Base-by-base conservation (phyloP, 2,888 invertebrate species). In the Drosophila melanosoma region DNA sequence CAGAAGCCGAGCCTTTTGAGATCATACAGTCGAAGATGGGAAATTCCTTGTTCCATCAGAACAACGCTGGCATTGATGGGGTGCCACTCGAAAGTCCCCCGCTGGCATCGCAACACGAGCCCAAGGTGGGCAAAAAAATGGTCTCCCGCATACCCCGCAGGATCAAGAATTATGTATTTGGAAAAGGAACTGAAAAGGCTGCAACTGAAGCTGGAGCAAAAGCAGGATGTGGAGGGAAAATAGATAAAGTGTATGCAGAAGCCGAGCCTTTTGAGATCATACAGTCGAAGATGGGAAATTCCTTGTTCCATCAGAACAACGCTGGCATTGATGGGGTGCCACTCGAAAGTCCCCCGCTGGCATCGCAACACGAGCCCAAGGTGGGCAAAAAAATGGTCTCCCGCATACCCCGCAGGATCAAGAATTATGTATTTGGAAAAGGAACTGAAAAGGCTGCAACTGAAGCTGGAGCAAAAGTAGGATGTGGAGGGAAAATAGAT, bases 111-210 rank as follows among this genome's bases (percentile, higher is more conserved):
- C 26, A 26, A 26, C 26, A 26, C 26, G 26, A 26, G 26, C 2
- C 2, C 26, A 26, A 26, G 26, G 2, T 26, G 26, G 36, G 5
- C 17, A 52, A 68, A 12, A 52, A 29, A 1, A 48, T 29, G 52
- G 40, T 32, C 2, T 76, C 76, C 0, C 42, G 42, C 5, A 76
- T 76, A 58, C 79, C 76, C 4, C 23, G 68, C 17, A 57, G 61
- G 29, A 74, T 79, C 12, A 29, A 36, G 17, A 3, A 1, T 12
- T 12, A 12, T 20, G 12, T 3, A 20, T 20, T 7, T 20, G 45
- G 7, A 12, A 1, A 20, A 20, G 12, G 7, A 12, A 45, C 12
- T 20, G 7, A 20, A 20, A 20, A 20, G 20, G 20, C 12, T 7
- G 12, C 3, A 20, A 23, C 7, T 20, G 49, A 17, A 33, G 23